Percentiles rank a stretch among this genome's conserved stretches.
Evolutionary conservation across 2,113 vertebrate genomes (phyloP).

Genomic region (Crotophaga sulcirostris): DNA sequence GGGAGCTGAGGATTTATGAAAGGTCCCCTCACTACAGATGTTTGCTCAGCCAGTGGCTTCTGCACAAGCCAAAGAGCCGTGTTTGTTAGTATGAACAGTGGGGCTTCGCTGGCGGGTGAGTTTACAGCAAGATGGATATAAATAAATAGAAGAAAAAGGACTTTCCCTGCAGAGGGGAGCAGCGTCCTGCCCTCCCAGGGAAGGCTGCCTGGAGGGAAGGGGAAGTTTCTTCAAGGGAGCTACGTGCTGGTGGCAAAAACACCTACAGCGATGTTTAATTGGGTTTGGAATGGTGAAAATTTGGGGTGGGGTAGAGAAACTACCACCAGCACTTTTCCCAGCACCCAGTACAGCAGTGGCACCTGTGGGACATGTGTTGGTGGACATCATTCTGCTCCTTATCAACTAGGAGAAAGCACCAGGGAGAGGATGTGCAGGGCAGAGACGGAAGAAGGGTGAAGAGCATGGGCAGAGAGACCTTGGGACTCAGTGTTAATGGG

Average conservation of each 20-base stretch:
- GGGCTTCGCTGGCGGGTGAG: neutral
- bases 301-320: neutral
- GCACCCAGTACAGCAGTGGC: neutral
- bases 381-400: neutral
- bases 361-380: fast-evolving
- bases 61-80: neutral
- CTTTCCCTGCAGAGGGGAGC: neutral
- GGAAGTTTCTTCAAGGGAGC: neutral
- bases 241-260: neutral
- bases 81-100: constrained; percentile 16
- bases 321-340: neutral
- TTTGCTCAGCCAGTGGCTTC: neutral
- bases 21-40: neutral
- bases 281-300: neutral
- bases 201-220: fast-evolving
- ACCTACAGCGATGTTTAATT: too few species aligned
- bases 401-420: neutral
- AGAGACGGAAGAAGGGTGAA: fast-evolving
- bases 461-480: neutral
- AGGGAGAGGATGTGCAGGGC: neutral
- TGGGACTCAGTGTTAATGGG: fast-evolving
- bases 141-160: constrained; percentile 43
- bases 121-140: neutral
- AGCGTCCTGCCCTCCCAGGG: fast-evolving
- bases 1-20: neutral